Evolutionary conservation across 2,797 vertebrate species (phyloP), one percentile per base, ranked within the genome.

Genomic region (Aeoliscus strigatus): DNA sequence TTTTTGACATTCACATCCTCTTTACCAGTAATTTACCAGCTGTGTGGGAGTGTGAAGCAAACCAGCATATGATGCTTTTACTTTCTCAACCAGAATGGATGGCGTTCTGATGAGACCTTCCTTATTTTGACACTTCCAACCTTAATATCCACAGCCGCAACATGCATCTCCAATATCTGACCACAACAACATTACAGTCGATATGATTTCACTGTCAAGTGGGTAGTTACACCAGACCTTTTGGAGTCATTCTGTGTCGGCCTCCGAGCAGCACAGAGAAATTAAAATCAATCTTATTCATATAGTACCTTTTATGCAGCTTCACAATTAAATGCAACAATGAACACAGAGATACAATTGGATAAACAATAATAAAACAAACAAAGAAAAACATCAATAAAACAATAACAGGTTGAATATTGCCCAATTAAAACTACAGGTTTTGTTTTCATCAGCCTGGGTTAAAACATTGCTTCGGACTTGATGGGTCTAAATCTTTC

Each of bases 141-240:
- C n/a, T 64, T 72, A 56, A 69, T 70, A 29, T 47, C 14, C 24
- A 54, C 45, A 42, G 30, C 73, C 55, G 27, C 83, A 84, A 25
- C 75, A 98, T 97, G 94, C 93, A n/a, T n/a, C 93, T 74, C 94
- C 95, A 28, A 97, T 97, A 68, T 94, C 96, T 84, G 94, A 97
- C 61, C 93, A 94, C 77, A 94, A 70, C 75, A 93, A 97, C 78
- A 73, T 93, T 75, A 97, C 97, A 90, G 57, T 96, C 70, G 95
- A 94, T 98, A 88, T 42, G 94, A 94, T 76, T 73, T 35, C 23
- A n/a, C 14, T 37, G 17, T 47, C 12, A 24, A 10, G 9, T 9
- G 6, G 55, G 23, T 71, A 52, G 23, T 55, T 57, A 72, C 35
- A 39, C 39, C 59, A 37, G 61, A 17, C 3, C 40, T 40, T 32